A percentile compares a stretch with the other conserved stretches of the same genome.
phyloP scores from a whole-genome alignment of 2,797 vertebrate species.

The Coregonus ussuriensis region DNA sequence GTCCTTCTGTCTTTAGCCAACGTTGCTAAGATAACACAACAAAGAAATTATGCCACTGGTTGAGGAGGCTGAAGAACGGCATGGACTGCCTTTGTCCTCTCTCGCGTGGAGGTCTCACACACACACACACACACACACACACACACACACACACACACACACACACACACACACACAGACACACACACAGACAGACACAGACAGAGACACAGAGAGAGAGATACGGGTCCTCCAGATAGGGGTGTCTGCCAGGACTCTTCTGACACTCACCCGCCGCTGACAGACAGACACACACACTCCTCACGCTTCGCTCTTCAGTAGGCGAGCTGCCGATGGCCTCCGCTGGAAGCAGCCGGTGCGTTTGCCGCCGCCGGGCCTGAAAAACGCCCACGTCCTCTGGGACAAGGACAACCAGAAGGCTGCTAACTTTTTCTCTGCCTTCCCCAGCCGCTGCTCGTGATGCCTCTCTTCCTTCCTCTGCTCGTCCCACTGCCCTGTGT shows the following conservation, averaged over 20 bases:
- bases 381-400: constrained; percentile 67
- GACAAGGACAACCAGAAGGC: constrained; percentile 73
- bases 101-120: no score
- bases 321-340: constrained; percentile 61
- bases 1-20: constrained; percentile 4
- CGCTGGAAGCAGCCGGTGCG: constrained; percentile 62
- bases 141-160: no score
- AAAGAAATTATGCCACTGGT: not conserved
- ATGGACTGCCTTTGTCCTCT: constrained; percentile 38
- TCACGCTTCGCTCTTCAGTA: constrained; percentile 75
- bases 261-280: no score
- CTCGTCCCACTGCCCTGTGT: constrained; percentile 38
- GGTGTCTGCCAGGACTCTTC: no score
- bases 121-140: no score
- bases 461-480: constrained; percentile 31
- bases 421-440: constrained; percentile 71
- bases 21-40: constrained; percentile 20
- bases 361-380: constrained; percentile 54
- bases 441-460: constrained; percentile 37
- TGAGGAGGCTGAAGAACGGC: not conserved
- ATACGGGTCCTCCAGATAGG: no score
- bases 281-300: not conserved
- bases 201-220: no score
- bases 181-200: no score
- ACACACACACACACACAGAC: no score